Conservation (phyloP, 2,888 invertebrate genomes). For the Drosophila eohydei region DNA sequence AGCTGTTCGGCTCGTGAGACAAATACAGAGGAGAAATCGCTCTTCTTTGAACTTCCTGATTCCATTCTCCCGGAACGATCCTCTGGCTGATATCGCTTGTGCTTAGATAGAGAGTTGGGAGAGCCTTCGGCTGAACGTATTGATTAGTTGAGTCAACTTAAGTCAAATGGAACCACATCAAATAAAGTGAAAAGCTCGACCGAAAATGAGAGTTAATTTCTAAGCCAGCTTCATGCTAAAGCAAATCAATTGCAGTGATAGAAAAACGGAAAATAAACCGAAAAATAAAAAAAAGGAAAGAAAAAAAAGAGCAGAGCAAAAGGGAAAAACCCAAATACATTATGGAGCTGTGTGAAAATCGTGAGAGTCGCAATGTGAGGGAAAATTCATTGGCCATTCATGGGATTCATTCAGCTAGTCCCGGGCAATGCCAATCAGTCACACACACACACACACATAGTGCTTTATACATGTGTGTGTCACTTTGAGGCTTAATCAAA, state of each 20-base stretch:
- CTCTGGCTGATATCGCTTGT: not conserved
- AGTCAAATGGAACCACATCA: conserved; percentile 3
- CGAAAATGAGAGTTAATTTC: conserved; percentile 56
- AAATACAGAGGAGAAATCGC: not conserved
- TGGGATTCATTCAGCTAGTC: conserved; percentile 53
- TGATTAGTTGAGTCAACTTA: not conserved
- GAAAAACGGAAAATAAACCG: conserved; percentile 31
- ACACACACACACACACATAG: conserved; percentile 1
- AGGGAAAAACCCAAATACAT: conserved; percentile 14
- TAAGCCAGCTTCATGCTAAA: conserved; percentile 42
- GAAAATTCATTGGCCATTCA: conserved; percentile 63
- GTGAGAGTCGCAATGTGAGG: conserved; percentile 29
- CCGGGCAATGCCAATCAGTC: conserved; percentile 45
- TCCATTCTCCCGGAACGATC: not conserved
- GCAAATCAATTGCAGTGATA: conserved; percentile 68
- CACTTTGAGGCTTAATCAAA: conserved; percentile 56
- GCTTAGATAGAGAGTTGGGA: not conserved
- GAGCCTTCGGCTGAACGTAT: not conserved
- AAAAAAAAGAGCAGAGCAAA: not conserved
- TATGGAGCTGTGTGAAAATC: conserved; percentile 21
- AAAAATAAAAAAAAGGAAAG: not conserved
- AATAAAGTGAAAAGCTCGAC: not conserved
- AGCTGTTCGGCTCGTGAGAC: too few species aligned
- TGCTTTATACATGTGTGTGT: conserved; percentile 6
- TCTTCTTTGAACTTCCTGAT: not conserved